A percentile compares a stretch with the other conserved stretches of the same genome.
phyloP scores from a whole-genome alignment of 1,140 invertebrate genomes.

The Paralvinella palmiformis region DNA sequence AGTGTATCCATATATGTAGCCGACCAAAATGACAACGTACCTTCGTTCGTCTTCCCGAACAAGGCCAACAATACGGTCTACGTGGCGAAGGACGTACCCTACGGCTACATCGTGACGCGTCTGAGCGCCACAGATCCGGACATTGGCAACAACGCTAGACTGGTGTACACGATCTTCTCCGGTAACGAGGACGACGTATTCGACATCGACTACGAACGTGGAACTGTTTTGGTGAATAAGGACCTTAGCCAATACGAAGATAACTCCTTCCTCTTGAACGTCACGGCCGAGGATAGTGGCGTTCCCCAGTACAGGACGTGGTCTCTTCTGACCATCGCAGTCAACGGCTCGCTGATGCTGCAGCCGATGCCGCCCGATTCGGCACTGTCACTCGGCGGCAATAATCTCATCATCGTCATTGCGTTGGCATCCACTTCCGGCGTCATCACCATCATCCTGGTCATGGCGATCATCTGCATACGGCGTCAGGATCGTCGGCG shows the following conservation, averaged over 20 bases:
- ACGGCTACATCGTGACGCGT: constrained; percentile 4
- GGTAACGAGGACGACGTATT: constrained; percentile 73
- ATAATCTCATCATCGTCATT: constrained; percentile 9
- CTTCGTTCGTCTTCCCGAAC: constrained; percentile 59
- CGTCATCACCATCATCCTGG: not conserved
- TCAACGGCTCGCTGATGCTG: not conserved
- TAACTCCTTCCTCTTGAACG: constrained; percentile 21
- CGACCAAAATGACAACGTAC: constrained; percentile 84
- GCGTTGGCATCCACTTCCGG: not conserved
- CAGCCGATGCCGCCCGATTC: not conserved
- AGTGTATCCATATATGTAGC: constrained; percentile 50
- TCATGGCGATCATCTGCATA: not conserved
- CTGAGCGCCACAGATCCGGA: constrained; percentile 75
- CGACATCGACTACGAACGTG: constrained; percentile 52
- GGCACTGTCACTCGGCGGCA: not conserved
- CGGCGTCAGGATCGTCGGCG: not conserved
- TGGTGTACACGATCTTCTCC: constrained; percentile 68
- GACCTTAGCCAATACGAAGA: not conserved
- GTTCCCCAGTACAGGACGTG: not conserved
- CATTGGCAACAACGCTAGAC: constrained; percentile 77
- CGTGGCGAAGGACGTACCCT: not conserved
- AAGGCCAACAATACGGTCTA: constrained; percentile 6
- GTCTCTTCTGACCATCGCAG: not conserved
- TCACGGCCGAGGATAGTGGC: constrained; percentile 8
- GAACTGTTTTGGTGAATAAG: constrained; percentile 1